phyloP scores from a whole-genome alignment of 2,888 invertebrate species.

The Sacculina carcini region DNA sequence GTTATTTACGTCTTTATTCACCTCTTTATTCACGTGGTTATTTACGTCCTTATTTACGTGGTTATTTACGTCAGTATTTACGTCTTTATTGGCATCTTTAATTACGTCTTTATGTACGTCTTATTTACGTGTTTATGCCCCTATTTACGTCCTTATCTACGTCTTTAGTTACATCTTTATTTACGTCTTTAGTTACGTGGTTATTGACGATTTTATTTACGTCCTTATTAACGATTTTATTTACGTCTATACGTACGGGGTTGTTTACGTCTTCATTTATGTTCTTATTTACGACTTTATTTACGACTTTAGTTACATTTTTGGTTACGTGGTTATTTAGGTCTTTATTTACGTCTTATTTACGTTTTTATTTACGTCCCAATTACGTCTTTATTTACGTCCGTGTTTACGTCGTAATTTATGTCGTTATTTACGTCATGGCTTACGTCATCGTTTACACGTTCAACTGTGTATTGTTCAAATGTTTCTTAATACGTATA shows the following conservation, averaged over 20 bases:
- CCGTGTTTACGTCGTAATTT: background rate
- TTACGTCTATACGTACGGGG: background rate
- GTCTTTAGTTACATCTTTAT: slow-evolving; percentile 1
- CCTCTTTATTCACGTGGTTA: too few relatives aligned
- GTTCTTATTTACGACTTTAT: background rate
- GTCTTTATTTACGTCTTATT: background rate
- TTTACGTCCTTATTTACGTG: too few relatives aligned
- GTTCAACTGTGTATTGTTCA: too few relatives aligned
- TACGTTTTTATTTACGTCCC: background rate
- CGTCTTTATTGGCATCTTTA: slow-evolving; percentile 2
- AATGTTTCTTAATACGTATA: too few relatives aligned
- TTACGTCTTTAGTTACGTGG: background rate
- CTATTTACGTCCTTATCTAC: background rate
- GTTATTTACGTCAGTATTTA: too few relatives aligned
- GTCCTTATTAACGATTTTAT: background rate
- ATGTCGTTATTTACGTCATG: background rate
- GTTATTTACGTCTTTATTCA: too few relatives aligned
- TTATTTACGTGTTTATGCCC: background rate
- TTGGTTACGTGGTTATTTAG: background rate
- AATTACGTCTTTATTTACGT: background rate
- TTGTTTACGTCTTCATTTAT: background rate
- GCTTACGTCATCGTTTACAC: too few relatives aligned
- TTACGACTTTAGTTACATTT: background rate
- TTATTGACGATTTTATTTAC: background rate
- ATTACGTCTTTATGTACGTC: background rate